Evolutionary conservation across 2,797 vertebrate genomes (phyloP).

Genomic region (Channallabes apus): DNA sequence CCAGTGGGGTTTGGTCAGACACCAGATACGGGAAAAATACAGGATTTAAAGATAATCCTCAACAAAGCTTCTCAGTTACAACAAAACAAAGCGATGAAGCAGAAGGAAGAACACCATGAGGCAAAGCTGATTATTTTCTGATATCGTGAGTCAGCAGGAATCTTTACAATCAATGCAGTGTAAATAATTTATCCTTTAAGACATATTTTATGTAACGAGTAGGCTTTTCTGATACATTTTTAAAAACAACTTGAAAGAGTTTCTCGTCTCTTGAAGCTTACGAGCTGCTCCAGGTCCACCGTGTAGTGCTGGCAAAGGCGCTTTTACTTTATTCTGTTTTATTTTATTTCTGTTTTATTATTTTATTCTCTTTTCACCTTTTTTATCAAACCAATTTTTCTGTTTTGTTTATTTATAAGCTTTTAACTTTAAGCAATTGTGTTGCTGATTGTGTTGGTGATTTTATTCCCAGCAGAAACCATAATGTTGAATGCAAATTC

Average conservation of each 20-base stretch:
- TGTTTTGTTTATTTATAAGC: not conserved
- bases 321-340: not conserved
- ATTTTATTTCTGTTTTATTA: not conserved
- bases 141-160: not conserved
- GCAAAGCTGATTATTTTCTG: not conserved
- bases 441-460: not conserved
- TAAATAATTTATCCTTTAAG: not conserved
- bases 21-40: not conserved
- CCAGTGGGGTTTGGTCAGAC: not conserved
- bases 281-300: not conserved
- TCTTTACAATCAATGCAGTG: too few species aligned
- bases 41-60: not conserved
- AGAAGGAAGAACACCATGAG: constrained; percentile 6
- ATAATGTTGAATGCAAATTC: too few species aligned
- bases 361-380: not conserved
- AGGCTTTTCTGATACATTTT: not conserved
- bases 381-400: not conserved
- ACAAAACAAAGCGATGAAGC: constrained; percentile 15
- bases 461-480: too few species aligned
- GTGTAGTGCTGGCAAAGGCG: not conserved
- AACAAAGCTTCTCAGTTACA: not conserved
- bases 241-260: not conserved
- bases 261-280: not conserved
- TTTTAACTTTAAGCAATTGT: not conserved
- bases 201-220: not conserved